Evolutionary conservation across 1,140 invertebrate genomes (phyloP).

Genomic region (Brachionus sp.): DNA sequence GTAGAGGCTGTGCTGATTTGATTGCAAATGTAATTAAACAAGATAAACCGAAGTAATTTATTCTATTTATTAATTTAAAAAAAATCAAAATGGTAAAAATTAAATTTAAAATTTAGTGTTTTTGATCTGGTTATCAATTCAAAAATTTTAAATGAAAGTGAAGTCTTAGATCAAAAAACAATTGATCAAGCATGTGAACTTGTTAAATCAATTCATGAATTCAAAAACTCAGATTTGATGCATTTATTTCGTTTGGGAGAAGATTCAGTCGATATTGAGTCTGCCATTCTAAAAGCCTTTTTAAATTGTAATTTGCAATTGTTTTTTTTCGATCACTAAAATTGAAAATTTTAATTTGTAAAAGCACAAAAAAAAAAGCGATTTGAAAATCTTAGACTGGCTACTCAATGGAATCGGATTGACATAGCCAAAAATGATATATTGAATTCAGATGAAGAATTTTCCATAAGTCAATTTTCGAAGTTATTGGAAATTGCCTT

Average conservation of each 20-base stretch:
- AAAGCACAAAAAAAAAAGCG: slow-evolving; percentile 16
- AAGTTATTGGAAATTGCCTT: slow-evolving; percentile 51
- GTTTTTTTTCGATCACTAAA: neutral
- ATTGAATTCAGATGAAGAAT: slow-evolving; percentile 46
- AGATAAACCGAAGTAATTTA: neutral
- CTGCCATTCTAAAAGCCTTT: slow-evolving; percentile 16
- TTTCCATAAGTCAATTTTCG: slow-evolving; percentile 48
- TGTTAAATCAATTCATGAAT: neutral
- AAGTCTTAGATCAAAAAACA: neutral
- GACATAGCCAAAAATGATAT: slow-evolving; percentile 42
- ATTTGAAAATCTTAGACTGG: slow-evolving; percentile 47
- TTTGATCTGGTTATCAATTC: neutral
- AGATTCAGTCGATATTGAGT: slow-evolving; percentile 11
- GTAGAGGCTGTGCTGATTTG: slow-evolving; percentile 58
- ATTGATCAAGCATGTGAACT: neutral
- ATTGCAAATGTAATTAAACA: slow-evolving; percentile 52
- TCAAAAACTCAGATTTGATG: neutral
- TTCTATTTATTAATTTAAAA: neutral
- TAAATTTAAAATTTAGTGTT: neutral
- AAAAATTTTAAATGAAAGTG: neutral
- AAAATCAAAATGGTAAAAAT: neutral
- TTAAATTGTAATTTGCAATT: slow-evolving; percentile 9
- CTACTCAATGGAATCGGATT: slow-evolving; percentile 48
- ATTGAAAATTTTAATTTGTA: neutral
- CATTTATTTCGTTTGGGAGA: slow-evolving; percentile 24